Conservation (phyloP, 2,888 invertebrate species). For the Mechanitis messenoides region DNA sequence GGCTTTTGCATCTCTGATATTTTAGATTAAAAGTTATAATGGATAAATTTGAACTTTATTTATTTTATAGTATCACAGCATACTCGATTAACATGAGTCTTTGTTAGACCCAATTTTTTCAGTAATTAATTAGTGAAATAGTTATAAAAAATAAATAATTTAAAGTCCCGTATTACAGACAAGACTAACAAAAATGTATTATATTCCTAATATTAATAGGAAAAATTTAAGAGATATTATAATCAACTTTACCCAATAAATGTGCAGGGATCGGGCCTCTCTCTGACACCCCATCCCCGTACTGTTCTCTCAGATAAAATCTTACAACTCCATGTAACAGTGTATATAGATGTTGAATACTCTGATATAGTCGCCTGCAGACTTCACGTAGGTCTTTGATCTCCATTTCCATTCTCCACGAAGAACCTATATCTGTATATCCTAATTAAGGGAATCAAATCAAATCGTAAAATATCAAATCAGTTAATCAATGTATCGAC, state of each 20-base stretch:
- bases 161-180: too few species aligned
- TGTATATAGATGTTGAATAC: constrained; percentile 79
- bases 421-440: constrained; percentile 78
- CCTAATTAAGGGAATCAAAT: constrained; percentile 52
- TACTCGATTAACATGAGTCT: too few species aligned
- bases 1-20: too few species aligned
- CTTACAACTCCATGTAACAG: constrained; percentile 85
- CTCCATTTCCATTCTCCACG: constrained; percentile 81
- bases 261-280: constrained; percentile 81
- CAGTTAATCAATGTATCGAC: too few species aligned
- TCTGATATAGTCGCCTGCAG: constrained; percentile 72
- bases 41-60: too few species aligned
- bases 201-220: too few species aligned
- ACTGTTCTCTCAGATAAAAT: constrained; percentile 73
- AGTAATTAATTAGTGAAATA: too few species aligned
- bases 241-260: constrained; percentile 73
- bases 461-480: constrained; percentile 1
- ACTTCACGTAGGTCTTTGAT: constrained; percentile 72
- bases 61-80: too few species aligned
- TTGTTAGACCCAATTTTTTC: too few species aligned
- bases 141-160: too few species aligned
- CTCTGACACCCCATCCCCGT: constrained; percentile 73
- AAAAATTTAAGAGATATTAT: background rate
- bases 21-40: too few species aligned
- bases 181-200: background rate